Evolutionary conservation across 2,888 invertebrate genomes (phyloP), one percentile per base, ranked within the genome.

Genomic region (Acronicta psi): DNA sequence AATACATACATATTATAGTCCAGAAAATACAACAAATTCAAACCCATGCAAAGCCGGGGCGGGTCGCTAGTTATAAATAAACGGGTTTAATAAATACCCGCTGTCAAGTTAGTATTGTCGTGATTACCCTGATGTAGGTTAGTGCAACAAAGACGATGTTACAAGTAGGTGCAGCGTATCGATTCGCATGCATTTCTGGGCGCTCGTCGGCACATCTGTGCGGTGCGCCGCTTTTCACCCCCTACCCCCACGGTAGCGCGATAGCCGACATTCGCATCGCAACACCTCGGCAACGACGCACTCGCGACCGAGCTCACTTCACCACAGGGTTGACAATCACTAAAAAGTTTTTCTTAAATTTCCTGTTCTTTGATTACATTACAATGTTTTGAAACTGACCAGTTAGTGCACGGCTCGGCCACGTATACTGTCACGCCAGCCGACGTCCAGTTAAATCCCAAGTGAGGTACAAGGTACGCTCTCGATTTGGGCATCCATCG

Each of bases 221-320:
- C 88, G 89, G 90, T 86, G 85, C 75, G 84, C 88, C 88, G 82
- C 84, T 84, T 87, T 85, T 86, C 91, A 88, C 85, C 58, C 63
- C 45, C 73, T 20, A 4, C 71, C 73, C 77, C 81, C 81, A 64
- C 82, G 72, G 82, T 83, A 85, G 84, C 85, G 84, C 90, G 90
- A 88, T 90, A 90, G 86, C 89, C 89, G 89, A 89, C 92, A 89
- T 89, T 91, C 88, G 87, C 89, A 88, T 91, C 88, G 87, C 89
- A 88, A 93, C 93, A 93, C 93, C 92, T 93, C 90, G 87, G 89
- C 84, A 88, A 85, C 87, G 86, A 87, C 88, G 87, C 89, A 89
- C 87, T 88, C 87, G 82, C 85, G 83, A 82, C 84, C 83, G 83
- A 88, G 85, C 86, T 85, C 88, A 87, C 89, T 91, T 87, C 86